Base-by-base conservation (phyloP, 2,888 invertebrate genomes). In the Stenurella melanura region DNA sequence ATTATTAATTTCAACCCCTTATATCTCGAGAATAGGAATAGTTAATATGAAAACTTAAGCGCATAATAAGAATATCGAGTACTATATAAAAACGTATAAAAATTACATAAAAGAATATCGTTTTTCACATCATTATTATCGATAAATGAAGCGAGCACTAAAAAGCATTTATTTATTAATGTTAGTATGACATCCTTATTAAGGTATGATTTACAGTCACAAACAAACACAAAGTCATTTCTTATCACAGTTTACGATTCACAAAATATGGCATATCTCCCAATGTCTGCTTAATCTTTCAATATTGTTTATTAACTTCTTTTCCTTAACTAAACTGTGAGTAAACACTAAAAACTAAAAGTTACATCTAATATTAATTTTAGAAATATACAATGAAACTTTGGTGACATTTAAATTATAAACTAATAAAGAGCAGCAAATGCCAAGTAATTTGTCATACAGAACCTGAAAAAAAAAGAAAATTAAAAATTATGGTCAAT, bases 221-320 rank as follows among this genome's bases (percentile, higher is more conserved):
- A 70, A 60, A 70, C 60, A 67, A 58, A 57, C 10, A 9, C 11
- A 60, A 60, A 71, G 26, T 71, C 71, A 72, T 63, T 63, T 66
- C 71, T 77, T 79, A 79, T 79, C 79, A 79, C 79, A 79, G 79
- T 79, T 74, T 63, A 73, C 61, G 50, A 75, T 77, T 67, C 77
- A 77, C 77, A 70, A 75, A 42, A 70, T 71, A 74, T 76, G 76
- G 76, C 73, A 54, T 58, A 74, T 19, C 26, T 19, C 81, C 78
- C 9, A 83, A 92, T 19, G 17, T 42, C n/a, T 67, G 63, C 95
- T 57, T 15, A 50, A 60, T 58, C 30, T 34, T 7, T 9, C 30
- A 9, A 34, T 34, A 34, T 34, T 34, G 7, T 34, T 34, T 34
- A 34, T 34, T 6, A 34, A 34, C 30, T 18, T 34, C 34, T 21